phyloP scores from a whole-genome alignment of 2,797 vertebrate species.

The Pseudomugil gertrudae region DNA sequence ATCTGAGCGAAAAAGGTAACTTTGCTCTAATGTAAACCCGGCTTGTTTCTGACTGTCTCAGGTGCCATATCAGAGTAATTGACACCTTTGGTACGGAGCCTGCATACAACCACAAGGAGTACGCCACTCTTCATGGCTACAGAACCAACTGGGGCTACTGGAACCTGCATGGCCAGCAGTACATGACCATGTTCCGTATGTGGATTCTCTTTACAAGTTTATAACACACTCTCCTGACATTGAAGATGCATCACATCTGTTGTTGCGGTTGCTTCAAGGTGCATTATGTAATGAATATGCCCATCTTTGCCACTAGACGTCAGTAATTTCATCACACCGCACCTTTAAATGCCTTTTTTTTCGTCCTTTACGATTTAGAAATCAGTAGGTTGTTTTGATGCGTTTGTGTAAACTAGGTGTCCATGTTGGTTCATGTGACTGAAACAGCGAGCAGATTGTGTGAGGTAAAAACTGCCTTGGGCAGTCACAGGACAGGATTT shows the following conservation, averaged over 20 bases:
- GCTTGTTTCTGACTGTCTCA: constrained; percentile 72
- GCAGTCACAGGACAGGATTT: constrained; percentile 24
- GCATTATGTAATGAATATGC: too few species aligned
- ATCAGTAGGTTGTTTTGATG: constrained; percentile 9
- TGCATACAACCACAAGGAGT: constrained; percentile 95
- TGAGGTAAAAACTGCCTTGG: constrained; percentile 21
- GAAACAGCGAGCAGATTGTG: constrained; percentile 35
- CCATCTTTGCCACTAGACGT: not conserved
- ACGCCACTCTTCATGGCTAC: constrained; percentile 92
- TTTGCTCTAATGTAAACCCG: constrained; percentile 29
- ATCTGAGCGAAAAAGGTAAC: not conserved
- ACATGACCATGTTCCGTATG: constrained; percentile 94
- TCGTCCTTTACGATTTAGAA: too few species aligned
- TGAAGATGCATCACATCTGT: not conserved
- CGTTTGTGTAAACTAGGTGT: not conserved
- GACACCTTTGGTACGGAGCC: constrained; percentile 97
- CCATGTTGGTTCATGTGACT: not conserved
- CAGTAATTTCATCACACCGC: not conserved
- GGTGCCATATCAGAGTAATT: constrained; percentile 94
- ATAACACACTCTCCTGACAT: not conserved
- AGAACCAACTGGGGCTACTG: constrained; percentile 99
- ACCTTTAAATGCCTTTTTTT: not conserved
- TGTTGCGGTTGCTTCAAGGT: not conserved
- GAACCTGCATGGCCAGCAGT: constrained; percentile 94
- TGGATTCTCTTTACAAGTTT: constrained; percentile 18